Conservation (phyloP, 1,140 invertebrate genomes). For the Andrena cerasifolii region DNA sequence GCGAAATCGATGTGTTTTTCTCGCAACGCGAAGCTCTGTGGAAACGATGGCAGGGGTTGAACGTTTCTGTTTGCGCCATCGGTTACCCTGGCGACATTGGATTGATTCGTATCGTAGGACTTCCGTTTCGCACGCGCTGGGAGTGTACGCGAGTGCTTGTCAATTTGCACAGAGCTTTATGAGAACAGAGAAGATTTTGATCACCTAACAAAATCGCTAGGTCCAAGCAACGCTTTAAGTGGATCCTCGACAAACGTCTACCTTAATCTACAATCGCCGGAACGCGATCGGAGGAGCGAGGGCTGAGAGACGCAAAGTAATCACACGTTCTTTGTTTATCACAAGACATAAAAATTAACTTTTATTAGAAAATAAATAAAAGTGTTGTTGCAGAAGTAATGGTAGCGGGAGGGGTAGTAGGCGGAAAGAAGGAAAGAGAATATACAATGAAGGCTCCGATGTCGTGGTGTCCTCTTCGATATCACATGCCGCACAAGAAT, state of each 20-base stretch:
- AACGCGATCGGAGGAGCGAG: not conserved
- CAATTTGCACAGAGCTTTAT: not conserved
- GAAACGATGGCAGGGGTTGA: slow-evolving; percentile 37
- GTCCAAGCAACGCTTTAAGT: no score
- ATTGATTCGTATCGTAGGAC: slow-evolving; percentile 74
- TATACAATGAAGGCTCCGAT: slow-evolving; percentile 64
- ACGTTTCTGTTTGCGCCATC: slow-evolving; percentile 73
- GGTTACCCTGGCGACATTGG: slow-evolving; percentile 77
- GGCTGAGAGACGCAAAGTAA: slow-evolving; percentile 27
- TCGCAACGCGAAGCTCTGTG: slow-evolving; percentile 24
- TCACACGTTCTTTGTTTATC: slow-evolving; percentile 63
- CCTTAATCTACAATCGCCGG: no score
- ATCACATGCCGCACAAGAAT: slow-evolving; percentile 74
- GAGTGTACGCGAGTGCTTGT: not conserved
- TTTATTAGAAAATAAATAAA: slow-evolving; percentile 82
- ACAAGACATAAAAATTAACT: slow-evolving; percentile 78
- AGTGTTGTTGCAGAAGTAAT: slow-evolving; percentile 68
- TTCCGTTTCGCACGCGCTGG: not conserved
- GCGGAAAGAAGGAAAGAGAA: slow-evolving; percentile 57
- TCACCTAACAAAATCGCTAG: no score
- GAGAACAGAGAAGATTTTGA: no score
- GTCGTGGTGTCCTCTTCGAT: slow-evolving; percentile 68
- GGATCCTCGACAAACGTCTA: no score
- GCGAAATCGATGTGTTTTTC: not conserved
- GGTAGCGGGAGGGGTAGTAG: slow-evolving; percentile 23